Evolutionary conservation across 1,140 invertebrate genomes (phyloP), one percentile per base, ranked within the genome.

Genomic region (Cyclina sinensis): DNA sequence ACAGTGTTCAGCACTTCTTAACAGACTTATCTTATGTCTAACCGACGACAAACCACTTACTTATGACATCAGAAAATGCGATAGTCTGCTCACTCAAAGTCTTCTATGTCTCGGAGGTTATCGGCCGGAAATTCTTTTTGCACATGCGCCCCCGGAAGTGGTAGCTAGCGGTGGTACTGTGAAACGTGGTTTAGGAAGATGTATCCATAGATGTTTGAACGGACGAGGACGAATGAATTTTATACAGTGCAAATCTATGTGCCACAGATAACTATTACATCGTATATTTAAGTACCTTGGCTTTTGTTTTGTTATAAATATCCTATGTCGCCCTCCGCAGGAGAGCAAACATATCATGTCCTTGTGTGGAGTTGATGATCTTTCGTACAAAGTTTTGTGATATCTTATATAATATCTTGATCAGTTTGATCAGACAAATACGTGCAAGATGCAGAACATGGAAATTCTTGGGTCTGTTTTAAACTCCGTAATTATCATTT

Each of bases 231-330:
- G 82, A 46, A 86, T 92, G 80, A 92, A 90, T 68, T 92, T 92
- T 76, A 92, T 92, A 18, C 91, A 92, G 86, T 91, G 91, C 59
- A 92, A 92, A 73, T 90, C 88, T 24, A 91, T 92, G 91, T 92
- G 91, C 35, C 90, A 91, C 78, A 73, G 90, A 78, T 91, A 16
- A 78, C 4, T 18, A 18, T n/a, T 12, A 54, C 4, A 3, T 54
- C 3, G 3, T 54, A n/a, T 18, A 54, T 54, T 12, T 54, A 43
- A 43, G 14, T 43, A 43, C 43, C 43, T n/a, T n/a, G n/a, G n/a
- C n/a, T n/a, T n/a, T n/a, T n/a, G n/a, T n/a, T n/a, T n/a, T n/a
- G n/a, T n/a, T n/a, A n/a, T n/a, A n/a, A n/a, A n/a, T n/a, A n/a
- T n/a, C n/a, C n/a, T n/a, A n/a, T n/a, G n/a, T n/a, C n/a, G n/a